Base-by-base conservation (phyloP, 1,140 invertebrate genomes). In the Drosophila mauritiana region DNA sequence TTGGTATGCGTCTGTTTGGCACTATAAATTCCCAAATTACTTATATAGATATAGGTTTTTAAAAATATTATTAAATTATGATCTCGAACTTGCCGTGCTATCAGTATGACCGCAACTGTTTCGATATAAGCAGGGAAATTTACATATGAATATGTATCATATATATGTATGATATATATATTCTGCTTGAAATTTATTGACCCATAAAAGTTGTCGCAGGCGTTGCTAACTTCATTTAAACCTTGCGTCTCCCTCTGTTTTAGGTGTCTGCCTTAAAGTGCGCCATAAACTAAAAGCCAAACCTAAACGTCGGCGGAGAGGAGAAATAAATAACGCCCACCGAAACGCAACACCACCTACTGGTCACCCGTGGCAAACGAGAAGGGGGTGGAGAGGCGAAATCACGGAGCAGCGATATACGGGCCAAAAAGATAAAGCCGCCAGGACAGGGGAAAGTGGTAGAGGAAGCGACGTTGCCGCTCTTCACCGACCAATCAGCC, bases 181-280 rank as follows among this genome's bases (percentile, higher is more conserved):
- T 79, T 86, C 78, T 67, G 57, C 55, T 52, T 83, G 31, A 73
- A 86, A 89, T 89, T 89, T 89, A 89, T 89, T 73, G 55, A 78
- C 73, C 79, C 84, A 88, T 88, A 84, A 89, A 89, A 84, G 80
- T 53, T 88, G 82, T 89, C 80, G 77, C 80, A 84, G 84, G 84
- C 84, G 85, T 89, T 88, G 77, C 80, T 73, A 88, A 88, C 84
- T 90, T 90, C 90, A 84, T 83, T 88, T 89, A 84, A 86, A 76
- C 52, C 63, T 63, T 70, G 55, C 77, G 40, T 81, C 36, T 58
- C 54, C 57, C 36, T 70, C 40, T 68, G 57, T 84, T 86, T 88
- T 88, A 89, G 84, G 84, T 88, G 72, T 88, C 83, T 80, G 76
- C 72, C 76, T 89, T 89, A 84, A 89, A 89, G 83, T 88, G 83